Evolutionary conservation across 2,113 vertebrate species (phyloP), one percentile per base, ranked within the genome.

Genomic region (Zapus hudsonius): DNA sequence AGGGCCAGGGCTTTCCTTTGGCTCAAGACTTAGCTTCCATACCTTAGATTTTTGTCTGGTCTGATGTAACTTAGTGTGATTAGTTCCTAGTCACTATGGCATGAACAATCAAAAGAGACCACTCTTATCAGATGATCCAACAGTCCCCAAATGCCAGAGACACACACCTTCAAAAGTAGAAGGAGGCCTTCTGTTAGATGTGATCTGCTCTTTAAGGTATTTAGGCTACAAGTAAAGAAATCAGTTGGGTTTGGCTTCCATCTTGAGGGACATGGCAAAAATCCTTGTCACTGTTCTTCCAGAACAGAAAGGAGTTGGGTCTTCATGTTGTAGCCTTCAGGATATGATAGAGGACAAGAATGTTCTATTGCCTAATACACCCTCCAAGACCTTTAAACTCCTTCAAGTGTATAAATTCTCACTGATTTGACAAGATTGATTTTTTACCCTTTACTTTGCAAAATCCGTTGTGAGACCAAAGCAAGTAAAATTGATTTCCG

Each of bases 401-500:
- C 74, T 81, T 94, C 89, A 84, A 90, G 89, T 95, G 80, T 95
- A 86, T 94, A 95, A 95, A 89, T 94, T 94, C 90, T 94, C 90
- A 84, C 91, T 92, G 93, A 96, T 96, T 96, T 96, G 93, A 92
- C 93, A 93, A 81, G 95, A 95, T 96, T 94, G 95, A 94, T 96
- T 96, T 95, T 93, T 72, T 92, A 27, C 85, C 90, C 94, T 95
- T 96, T 92, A 74, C 75, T 94, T 95, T 89, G 90, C 80, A 93
- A 93, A 95, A 94, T 95, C 93, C 80, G 73, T 81, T 84, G 92
- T 94, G 92, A 95, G 84, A 88, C 91, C 6, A 20, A 95, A 92
- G 94, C 93, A 76, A 95, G 78, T 93, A 63, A 88, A 96, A 94
- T 95, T 95, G 96, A 97, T 96, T 97, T 93, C 38, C 17, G 20